Percentiles rank a stretch among this genome's conserved stretches.
Conservation (phyloP, 92 coral and sea anemone genomes). For the Epizoanthus scotinus region DNA sequence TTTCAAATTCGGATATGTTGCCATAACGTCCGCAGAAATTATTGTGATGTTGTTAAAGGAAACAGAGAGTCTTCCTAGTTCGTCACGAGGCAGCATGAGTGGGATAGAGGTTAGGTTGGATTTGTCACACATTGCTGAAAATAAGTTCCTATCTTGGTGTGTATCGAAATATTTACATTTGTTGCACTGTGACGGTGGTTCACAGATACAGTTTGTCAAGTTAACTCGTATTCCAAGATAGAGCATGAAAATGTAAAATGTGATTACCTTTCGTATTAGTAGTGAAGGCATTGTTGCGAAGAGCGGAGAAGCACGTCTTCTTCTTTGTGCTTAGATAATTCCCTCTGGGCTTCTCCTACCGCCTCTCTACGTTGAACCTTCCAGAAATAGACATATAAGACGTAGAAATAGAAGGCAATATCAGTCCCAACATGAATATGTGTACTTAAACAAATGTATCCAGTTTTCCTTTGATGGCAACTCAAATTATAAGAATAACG, state of each 20-base stretch:
- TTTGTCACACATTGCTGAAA: constrained; percentile 21
- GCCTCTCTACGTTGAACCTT: no score
- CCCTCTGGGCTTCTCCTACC: neutral
- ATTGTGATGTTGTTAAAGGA: neutral
- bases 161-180: neutral
- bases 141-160: neutral
- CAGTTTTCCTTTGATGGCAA: no score
- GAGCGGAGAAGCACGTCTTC: neutral
- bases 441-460: no score
- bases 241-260: neutral
- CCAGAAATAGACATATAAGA: no score
- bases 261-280: neutral
- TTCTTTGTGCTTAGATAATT: neutral
- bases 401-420: no score
- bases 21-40: constrained; percentile 19
- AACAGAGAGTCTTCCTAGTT: neutral
- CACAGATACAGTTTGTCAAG: constrained; percentile 1
- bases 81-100: neutral
- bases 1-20: neutral
- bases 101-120: constrained; percentile 3
- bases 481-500: no score
- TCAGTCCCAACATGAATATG: no score
- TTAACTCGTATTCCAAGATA: constrained; percentile 6
- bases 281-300: neutral
- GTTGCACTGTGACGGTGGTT: constrained; percentile 11